Evolutionary conservation across 2,888 invertebrate genomes (phyloP).

Genomic region (Coelinius sp.): DNA sequence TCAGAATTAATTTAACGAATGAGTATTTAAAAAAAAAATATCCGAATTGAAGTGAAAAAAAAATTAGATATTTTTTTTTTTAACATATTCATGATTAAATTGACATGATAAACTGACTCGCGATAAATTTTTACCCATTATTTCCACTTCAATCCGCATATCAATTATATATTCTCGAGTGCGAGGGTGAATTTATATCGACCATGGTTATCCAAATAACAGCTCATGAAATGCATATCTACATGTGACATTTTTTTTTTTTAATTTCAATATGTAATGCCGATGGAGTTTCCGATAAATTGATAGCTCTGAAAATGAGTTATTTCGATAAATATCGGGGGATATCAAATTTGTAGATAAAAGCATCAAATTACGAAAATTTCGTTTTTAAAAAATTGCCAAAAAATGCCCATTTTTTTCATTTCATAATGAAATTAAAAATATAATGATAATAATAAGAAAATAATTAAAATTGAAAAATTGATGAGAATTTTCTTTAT

Average conservation of each 20-base stretch:
- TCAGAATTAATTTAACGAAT: slow-evolving; percentile 3
- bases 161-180: slow-evolving; percentile 42
- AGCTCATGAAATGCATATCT: not conserved
- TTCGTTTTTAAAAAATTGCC: not conserved
- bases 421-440: too few relatives aligned
- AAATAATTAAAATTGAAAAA: too few relatives aligned
- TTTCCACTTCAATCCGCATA: slow-evolving; percentile 55
- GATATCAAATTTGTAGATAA: not conserved
- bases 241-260: not conserved
- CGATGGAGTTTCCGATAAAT: not conserved
- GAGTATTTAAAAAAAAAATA: too few relatives aligned
- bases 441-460: too few relatives aligned
- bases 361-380: not conserved
- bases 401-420: too few relatives aligned
- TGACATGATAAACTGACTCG: not conserved
- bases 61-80: too few relatives aligned
- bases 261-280: not conserved
- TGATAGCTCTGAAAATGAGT: not conserved
- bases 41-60: too few relatives aligned
- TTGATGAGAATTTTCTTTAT: too few relatives aligned
- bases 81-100: not conserved
- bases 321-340: not conserved
- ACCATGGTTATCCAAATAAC: not conserved
- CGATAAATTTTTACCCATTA: slow-evolving; percentile 49
- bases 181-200: not conserved